Base-by-base conservation (phyloP, 92 coral and sea anemone species). In the Montipora capitata region DNA sequence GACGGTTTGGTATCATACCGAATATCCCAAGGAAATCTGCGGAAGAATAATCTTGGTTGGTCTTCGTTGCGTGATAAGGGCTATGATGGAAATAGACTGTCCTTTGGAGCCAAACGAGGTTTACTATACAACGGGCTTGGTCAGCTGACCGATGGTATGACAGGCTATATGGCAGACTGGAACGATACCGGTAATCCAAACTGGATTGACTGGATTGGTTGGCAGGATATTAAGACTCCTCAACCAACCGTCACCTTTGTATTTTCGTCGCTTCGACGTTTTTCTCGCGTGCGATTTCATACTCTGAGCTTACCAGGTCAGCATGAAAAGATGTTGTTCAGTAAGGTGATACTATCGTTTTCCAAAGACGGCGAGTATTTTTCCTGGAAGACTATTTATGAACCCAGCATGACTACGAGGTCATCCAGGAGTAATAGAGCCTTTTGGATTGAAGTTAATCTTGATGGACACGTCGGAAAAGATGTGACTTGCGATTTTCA, bases 141-240 rank as follows among this genome's bases (percentile, higher is more conserved):
- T 9, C 99, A 98, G 92, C 93, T 98, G 54, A 89, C 95, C 12
- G 99, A 98, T 74, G 99, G 99, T 2, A 91, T 88, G 51, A 76
- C 96, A 11, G 99, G 99, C 4, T 85, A 78, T 16, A 81, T 90
- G 66, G 98, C 92, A 11, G 85, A 81, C 11, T 98, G 99, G 99
- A 94, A 96, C 76, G 93, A 98, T 44, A 92, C 96, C 39, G 90
- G 83, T 45, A 92, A 98, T 84, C 80, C 94, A 9, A 92, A 87
- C 63, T 92, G 98, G 96, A 85, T 90, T 5, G 84, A 89, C 39
- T 98, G 99, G 99, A 89, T 98, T 20, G 99, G 99, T 5, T 98
- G 99, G 99, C 94, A 89, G 79, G 99, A 98, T 79, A 77, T 86
- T 40, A 48, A 69, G 69, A 94, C 96, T 18, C 77, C 72, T 7